Evolutionary conservation across 1,140 invertebrate genomes (phyloP).

Genomic region (Schlechtendalia chinensis): DNA sequence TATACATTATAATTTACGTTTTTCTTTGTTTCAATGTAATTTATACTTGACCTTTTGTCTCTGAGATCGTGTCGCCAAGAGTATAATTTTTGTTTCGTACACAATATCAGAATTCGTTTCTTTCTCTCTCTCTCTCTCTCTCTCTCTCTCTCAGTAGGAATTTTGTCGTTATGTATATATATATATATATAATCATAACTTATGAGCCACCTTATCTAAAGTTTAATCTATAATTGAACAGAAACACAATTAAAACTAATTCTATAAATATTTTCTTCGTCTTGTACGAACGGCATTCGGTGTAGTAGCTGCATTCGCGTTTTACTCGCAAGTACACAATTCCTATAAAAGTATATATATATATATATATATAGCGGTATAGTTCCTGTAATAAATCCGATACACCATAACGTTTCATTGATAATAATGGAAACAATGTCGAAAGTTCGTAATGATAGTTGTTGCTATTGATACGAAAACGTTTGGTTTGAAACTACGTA

Average conservation of each 20-base stretch:
- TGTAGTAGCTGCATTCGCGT: too few species aligned
- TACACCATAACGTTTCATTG: too few species aligned
- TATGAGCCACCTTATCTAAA: background rate
- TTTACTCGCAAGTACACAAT: too few species aligned
- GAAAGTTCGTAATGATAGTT: too few species aligned
- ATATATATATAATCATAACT: background rate
- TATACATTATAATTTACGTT: too few species aligned
- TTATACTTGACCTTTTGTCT: background rate
- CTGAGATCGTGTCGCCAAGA: background rate
- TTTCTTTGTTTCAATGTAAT: slow-evolving; percentile 3
- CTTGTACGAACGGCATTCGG: too few species aligned
- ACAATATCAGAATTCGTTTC: background rate
- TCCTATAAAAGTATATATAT: too few species aligned
- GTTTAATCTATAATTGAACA: slow-evolving; percentile 36
- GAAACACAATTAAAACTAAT: slow-evolving; percentile 41
- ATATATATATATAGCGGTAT: too few species aligned
- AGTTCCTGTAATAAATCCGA: too few species aligned
- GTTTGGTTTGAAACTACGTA: too few species aligned
- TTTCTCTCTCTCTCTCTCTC: background rate
- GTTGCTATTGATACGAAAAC: too few species aligned
- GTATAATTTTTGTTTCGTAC: slow-evolving; percentile 3
- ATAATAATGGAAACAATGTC: too few species aligned
- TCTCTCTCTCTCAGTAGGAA: background rate
- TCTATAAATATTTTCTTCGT: slow-evolving; percentile 29
- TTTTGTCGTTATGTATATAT: background rate